A percentile compares a stretch with the other conserved stretches of the same genome.
These are phyloP conservation scores for Mungos mungo DNA, from an alignment of 2,113 vertebrate genomes.

Conservation along the genomic window DNA sequence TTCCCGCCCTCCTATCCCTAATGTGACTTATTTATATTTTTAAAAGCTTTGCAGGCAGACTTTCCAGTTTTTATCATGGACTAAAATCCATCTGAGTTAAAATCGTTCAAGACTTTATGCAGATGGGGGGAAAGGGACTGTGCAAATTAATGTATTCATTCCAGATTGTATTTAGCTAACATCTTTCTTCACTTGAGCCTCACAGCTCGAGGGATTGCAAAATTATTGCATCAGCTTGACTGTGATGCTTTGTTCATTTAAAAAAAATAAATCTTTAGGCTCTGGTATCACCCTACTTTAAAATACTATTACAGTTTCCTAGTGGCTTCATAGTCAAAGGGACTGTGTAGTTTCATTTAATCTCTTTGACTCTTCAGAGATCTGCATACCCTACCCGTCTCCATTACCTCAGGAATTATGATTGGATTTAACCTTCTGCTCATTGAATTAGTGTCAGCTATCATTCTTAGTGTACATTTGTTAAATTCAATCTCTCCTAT, in stretches of 20 bases:
- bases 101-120: constrained; percentile 10
- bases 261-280: constrained; percentile 72
- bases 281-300: constrained; percentile 36
- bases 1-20: neutral
- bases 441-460: constrained; percentile 83
- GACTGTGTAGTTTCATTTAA: constrained; percentile 67
- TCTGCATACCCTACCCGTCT: constrained; percentile 75
- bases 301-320: constrained; percentile 63
- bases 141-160: constrained; percentile 72
- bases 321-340: constrained; percentile 60
- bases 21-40: constrained; percentile 62
- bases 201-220: constrained; percentile 46
- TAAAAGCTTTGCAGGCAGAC: constrained; percentile 45
- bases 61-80: constrained; percentile 57
- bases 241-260: constrained; percentile 60
- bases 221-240: constrained; percentile 60
- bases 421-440: constrained; percentile 80
- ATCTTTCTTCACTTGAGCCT: constrained; percentile 62
- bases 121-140: neutral
- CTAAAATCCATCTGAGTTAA: constrained; percentile 63
- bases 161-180: constrained; percentile 55
- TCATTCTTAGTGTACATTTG: constrained; percentile 78
- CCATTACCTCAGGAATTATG: constrained; percentile 75
- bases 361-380: constrained; percentile 74
- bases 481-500: constrained; percentile 80